These are phyloP conservation scores for Scytalopus superciliaris DNA, from an alignment of 2,113 vertebrate genomes.

Conservation along the genomic window DNA sequence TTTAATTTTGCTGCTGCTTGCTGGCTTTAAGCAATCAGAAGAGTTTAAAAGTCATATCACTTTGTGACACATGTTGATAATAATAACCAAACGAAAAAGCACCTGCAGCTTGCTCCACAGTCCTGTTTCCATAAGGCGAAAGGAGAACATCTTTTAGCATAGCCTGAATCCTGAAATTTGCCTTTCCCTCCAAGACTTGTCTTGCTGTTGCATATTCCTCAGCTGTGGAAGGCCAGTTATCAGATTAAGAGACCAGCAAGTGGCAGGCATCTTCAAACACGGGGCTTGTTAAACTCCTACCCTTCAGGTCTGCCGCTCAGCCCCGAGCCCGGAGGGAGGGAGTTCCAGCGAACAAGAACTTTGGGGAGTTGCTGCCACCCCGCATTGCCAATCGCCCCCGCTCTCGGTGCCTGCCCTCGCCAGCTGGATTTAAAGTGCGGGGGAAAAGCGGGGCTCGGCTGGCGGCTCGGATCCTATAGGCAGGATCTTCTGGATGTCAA, in stretches of 20 bases:
- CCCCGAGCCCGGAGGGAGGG: not conserved
- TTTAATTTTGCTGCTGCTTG: conserved; percentile 3
- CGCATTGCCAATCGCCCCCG: conserved; percentile 33
- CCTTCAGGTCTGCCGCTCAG: not conserved
- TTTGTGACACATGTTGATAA: not conserved
- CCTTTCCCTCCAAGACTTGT: not conserved
- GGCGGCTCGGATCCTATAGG: conserved; percentile 69
- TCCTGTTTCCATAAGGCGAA: not conserved
- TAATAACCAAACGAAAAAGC: not conserved
- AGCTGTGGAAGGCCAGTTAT: not conserved
- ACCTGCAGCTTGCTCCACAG: not conserved
- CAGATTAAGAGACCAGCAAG: not conserved
- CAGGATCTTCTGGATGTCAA: conserved; percentile 66
- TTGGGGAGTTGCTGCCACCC: conserved; percentile 21
- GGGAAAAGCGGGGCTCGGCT: conserved; percentile 53
- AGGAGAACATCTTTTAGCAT: not conserved
- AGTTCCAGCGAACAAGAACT: conserved; percentile 53
- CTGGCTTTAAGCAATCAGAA: not conserved
- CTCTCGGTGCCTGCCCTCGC: conserved; percentile 19
- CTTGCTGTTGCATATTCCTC: not conserved
- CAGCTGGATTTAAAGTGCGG: conserved; percentile 60
- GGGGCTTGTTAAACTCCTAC: not conserved
- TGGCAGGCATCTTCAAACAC: not conserved
- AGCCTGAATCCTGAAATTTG: not conserved
- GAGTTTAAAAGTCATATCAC: conserved; percentile 4